Conservation (phyloP, 2,113 vertebrate genomes). For the Kryptolebias marmoratus region DNA sequence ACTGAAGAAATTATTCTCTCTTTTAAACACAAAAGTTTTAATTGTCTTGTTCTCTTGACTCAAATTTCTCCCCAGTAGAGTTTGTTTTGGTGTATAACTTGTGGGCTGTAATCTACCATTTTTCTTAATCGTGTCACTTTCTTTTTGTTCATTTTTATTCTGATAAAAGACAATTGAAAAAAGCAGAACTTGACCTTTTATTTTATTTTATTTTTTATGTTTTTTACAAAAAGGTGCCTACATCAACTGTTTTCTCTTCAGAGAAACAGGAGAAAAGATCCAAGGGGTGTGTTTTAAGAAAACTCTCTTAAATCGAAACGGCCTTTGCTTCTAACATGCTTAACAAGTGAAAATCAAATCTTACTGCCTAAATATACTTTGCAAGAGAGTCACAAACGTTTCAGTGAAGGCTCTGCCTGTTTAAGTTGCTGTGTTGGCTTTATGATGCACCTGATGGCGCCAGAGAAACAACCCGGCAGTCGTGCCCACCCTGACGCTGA, state of each 20-base stretch:
- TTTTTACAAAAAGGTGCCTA: conserved; percentile 10
- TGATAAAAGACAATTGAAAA: conserved; percentile 17
- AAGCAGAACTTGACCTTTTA: conserved; percentile 23
- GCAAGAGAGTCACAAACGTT: neutral
- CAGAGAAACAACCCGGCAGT: conserved; percentile 28
- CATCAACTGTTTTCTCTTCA: neutral
- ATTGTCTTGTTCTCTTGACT: neutral
- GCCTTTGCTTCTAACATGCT: conserved; percentile 2
- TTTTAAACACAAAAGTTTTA: neutral
- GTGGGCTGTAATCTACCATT: conserved; percentile 17
- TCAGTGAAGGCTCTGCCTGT: neutral
- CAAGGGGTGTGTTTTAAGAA: conserved; percentile 10
- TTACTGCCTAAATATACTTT: neutral
- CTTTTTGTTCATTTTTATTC: conserved; percentile 34
- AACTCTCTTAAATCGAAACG: neutral
- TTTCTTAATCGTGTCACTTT: conserved; percentile 14
- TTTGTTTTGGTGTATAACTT: conserved; percentile 1
- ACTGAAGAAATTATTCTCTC: neutral
- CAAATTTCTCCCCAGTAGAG: conserved; percentile 2
- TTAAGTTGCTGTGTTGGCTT: neutral
- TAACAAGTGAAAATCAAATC: conserved; percentile 15
- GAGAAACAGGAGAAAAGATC: conserved; percentile 17
- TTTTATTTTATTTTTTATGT: neutral
- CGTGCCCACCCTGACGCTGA: conserved; percentile 23
- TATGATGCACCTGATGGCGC: conserved; percentile 31